Conservation (phyloP, 2,113 vertebrate species). For the Pardalotus punctatus region DNA sequence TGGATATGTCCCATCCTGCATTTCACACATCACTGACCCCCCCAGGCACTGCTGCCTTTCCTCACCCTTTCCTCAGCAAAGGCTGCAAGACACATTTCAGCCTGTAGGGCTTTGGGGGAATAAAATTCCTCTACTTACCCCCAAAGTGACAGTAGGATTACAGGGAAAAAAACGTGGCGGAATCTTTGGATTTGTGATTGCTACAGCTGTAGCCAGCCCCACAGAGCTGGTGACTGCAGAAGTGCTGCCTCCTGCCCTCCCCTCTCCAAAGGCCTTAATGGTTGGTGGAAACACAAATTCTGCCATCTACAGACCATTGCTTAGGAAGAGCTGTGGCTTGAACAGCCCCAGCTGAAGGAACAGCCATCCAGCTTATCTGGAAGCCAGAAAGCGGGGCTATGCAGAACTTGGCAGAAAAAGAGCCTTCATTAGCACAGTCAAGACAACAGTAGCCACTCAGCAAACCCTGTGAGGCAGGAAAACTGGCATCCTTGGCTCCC, state of each 20-base stretch:
- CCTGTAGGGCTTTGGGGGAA: neutral
- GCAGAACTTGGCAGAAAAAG: neutral
- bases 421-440: neutral
- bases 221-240: neutral
- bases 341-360: neutral
- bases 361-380: neutral
- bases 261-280: neutral
- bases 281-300: neutral
- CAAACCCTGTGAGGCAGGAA: neutral
- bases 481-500: neutral
- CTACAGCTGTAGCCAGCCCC: neutral
- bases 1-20: neutral
- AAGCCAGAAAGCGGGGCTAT: neutral
- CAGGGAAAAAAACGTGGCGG: neutral
- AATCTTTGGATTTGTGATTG: neutral
- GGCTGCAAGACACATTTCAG: neutral
- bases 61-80: neutral
- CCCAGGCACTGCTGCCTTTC: neutral
- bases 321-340: neutral
- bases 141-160: neutral
- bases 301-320: neutral
- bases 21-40: neutral
- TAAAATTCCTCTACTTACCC: neutral
- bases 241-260: neutral
- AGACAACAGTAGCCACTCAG: neutral